Conservation (phyloP, 2,113 vertebrate genomes). For the Periophthalmodon schlosseri region DNA sequence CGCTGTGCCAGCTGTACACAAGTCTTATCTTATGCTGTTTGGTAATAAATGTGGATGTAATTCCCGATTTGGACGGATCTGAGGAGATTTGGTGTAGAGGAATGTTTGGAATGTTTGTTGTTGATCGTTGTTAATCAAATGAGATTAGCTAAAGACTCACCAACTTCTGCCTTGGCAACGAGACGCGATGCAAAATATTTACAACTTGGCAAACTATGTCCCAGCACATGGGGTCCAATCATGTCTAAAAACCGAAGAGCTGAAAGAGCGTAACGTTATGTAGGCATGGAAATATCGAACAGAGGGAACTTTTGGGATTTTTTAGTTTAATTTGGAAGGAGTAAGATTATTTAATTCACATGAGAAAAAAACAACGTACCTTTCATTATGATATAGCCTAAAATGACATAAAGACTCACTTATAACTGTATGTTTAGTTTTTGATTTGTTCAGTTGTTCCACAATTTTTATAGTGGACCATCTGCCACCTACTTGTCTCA, state of each 20-base stretch:
- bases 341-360: too few species aligned
- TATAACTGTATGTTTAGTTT: too few species aligned
- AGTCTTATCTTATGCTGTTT: background rate
- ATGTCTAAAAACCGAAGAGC: background rate
- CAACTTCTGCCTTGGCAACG: constrained; percentile 13
- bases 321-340: too few species aligned
- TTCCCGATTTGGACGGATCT: constrained; percentile 3
- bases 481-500: too few species aligned
- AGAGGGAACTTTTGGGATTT: background rate
- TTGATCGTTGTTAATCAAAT: constrained; percentile 13
- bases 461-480: too few species aligned
- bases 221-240: background rate
- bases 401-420: too few species aligned
- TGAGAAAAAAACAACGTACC: too few species aligned
- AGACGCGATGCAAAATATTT: constrained; percentile 1
- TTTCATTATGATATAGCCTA: too few species aligned
- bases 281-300: background rate
- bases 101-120: constrained; percentile 7
- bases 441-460: too few species aligned
- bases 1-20: background rate
- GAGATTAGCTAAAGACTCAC: constrained; percentile 15
- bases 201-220: constrained; percentile 1
- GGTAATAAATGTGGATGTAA: constrained; percentile 5
- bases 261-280: background rate
- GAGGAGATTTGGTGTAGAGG: constrained; percentile 8